Conservation (phyloP, 2,113 vertebrate genomes). For the Tachuris rubrigastra region DNA sequence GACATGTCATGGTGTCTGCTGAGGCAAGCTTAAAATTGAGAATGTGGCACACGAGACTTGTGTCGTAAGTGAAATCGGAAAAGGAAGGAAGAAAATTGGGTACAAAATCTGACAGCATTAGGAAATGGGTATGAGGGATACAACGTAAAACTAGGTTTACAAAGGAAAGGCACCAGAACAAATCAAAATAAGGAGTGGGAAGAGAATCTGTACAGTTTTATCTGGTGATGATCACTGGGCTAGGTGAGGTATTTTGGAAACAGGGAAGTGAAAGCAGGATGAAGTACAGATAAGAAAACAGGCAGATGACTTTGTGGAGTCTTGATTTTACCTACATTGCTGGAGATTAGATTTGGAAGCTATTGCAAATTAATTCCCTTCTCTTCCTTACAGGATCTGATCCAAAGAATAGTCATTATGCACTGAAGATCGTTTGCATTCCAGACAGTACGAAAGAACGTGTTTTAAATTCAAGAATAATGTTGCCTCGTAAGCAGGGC, state of each 20-base stretch:
- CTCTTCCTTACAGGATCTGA: neutral
- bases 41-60: neutral
- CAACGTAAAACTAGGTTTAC: neutral
- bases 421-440: neutral
- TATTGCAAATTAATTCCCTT: neutral
- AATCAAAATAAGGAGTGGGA: neutral
- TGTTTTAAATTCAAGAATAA: neutral
- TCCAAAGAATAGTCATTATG: neutral
- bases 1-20: neutral
- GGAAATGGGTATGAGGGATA: rapidly evolving
- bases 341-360: neutral
- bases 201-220: neutral
- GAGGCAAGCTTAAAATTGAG: neutral
- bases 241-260: neutral
- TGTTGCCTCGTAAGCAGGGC: neutral
- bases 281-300: neutral
- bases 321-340: neutral
- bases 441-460: rapidly evolving
- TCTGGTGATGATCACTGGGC: neutral
- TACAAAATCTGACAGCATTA: neutral
- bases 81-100: neutral
- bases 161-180: neutral
- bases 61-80: neutral
- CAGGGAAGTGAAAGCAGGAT: neutral
- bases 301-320: neutral